A percentile compares a stretch with the other conserved stretches of the same genome.
phyloP scores from a whole-genome alignment of 2,888 invertebrate species.

The Leptopilina drosophilae region DNA sequence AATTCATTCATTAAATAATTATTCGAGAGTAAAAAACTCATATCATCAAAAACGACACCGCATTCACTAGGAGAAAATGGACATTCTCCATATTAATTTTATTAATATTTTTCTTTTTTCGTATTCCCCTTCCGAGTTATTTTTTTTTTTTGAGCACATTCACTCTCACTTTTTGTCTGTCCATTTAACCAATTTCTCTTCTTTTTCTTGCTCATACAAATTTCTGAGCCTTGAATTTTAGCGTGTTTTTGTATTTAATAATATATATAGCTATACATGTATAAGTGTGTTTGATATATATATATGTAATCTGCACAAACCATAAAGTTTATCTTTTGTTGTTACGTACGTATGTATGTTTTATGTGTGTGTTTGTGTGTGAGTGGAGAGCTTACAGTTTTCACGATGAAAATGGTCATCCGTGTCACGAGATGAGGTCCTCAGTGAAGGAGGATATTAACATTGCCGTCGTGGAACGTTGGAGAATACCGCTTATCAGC shows the following conservation, averaged over 20 bases:
- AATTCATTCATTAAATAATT: not conserved
- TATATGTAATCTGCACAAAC: constrained; percentile 54
- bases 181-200: constrained; percentile 43
- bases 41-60: not conserved
- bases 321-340: constrained; percentile 40
- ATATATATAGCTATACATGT: constrained; percentile 48
- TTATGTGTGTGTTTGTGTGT: no score
- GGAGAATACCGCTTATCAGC: constrained; percentile 53
- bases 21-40: constrained; percentile 12
- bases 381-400: constrained; percentile 29
- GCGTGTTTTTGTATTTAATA: constrained; percentile 40
- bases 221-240: constrained; percentile 48
- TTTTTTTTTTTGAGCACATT: constrained; percentile 19
- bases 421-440: constrained; percentile 68
- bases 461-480: constrained; percentile 46
- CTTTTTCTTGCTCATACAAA: constrained; percentile 40
- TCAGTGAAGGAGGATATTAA: constrained; percentile 48
- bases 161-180: constrained; percentile 42
- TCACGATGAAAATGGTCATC: constrained; percentile 47
- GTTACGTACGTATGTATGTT: not conserved
- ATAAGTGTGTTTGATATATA: constrained; percentile 49
- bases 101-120: no score
- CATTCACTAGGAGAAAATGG: constrained; percentile 35
- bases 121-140: constrained; percentile 32
- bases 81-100: constrained; percentile 17